Percentiles rank a stretch among this genome's conserved stretches.
Evolutionary conservation across 2,113 vertebrate genomes (phyloP).

Genomic region (Zonotrichia leucophrys): DNA sequence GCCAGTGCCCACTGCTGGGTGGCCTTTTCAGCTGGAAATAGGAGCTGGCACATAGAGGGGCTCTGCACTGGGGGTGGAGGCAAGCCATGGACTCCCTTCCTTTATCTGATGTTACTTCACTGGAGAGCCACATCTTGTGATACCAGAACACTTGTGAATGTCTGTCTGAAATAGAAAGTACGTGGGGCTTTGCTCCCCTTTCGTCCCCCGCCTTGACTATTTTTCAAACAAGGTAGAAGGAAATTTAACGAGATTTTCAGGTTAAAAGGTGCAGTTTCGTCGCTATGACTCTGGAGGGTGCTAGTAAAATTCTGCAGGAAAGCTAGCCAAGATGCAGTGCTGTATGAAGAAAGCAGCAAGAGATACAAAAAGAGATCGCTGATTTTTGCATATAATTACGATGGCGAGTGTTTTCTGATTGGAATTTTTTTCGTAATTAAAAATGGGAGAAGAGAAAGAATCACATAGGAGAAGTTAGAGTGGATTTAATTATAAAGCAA

Average conservation of each 20-base stretch:
- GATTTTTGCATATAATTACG: background rate
- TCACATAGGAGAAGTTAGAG: conserved; percentile 3
- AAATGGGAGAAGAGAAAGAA: background rate
- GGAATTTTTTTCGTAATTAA: conserved; percentile 18
- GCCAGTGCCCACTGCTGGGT: background rate
- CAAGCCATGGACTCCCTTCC: accelerated
- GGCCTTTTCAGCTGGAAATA: background rate
- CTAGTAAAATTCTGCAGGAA: background rate
- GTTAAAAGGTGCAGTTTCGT: background rate
- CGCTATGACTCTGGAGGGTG: background rate
- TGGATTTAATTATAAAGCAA: conserved; percentile 57
- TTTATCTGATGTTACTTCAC: background rate
- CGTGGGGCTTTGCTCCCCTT: background rate
- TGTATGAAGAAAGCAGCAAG: background rate
- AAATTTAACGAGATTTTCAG: background rate
- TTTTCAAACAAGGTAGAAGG: background rate
- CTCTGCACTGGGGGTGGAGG: background rate
- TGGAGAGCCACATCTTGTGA: background rate
- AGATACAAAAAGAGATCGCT: background rate
- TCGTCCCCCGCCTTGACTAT: background rate
- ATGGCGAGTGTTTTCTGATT: conserved; percentile 2
- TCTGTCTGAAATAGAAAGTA: background rate
- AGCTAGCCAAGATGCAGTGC: background rate
- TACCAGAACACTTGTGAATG: background rate
- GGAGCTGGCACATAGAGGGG: background rate